Base-by-base conservation (phyloP, 1,140 invertebrate species). In the Hylyphantes graminicola region DNA sequence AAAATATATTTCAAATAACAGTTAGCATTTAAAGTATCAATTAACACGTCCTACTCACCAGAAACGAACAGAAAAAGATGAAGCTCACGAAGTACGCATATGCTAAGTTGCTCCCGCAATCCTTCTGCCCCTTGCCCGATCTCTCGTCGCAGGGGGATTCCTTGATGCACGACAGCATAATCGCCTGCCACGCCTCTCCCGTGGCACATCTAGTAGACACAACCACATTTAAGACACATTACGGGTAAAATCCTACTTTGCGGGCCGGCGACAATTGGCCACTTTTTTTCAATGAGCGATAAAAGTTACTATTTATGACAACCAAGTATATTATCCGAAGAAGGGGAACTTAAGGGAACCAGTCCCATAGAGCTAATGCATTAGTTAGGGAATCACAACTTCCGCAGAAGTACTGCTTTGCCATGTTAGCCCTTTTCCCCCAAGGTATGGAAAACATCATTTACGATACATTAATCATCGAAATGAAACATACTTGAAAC, bases 31-130 rank as follows among this genome's bases (percentile, higher is more conserved):
- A 35, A 35, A 2, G 35, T 35, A 35, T 35, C n/a, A n/a, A 35
- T 35, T 35, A 35, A 35, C 35, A 35, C 35, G 13, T 59, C 3
- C 61, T 72, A 88, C 91, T 94, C 91, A 97, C 96, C 90, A 99
- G 93, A 93, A 99, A 99, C 17, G 98, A 99, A 92, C 98, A 99
- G 90, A 99, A 96, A 91, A 99, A 99, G 89, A 99, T 99, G 92
- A 99, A 99, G 63, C 97, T 97, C 81, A 98, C 97, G 92, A 99
- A 99, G 91, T 99, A 99, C 85, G 94, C 94, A 90, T 99, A 99
- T 67, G 98, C 97, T 87, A 99, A 92, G 87, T 97, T 96, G 76
- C 96, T 96, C 68, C 98, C 98, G 91, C 98, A 99, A n/a, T 90
- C 89, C 55, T 92, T 90, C 10, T 76, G 70, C 10, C 64, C 75